Percentiles rank a stretch among this genome's conserved stretches.
Evolutionary conservation across 2,113 vertebrate species (phyloP).

Genomic region (Sinocyclocheilus grahami): DNA sequence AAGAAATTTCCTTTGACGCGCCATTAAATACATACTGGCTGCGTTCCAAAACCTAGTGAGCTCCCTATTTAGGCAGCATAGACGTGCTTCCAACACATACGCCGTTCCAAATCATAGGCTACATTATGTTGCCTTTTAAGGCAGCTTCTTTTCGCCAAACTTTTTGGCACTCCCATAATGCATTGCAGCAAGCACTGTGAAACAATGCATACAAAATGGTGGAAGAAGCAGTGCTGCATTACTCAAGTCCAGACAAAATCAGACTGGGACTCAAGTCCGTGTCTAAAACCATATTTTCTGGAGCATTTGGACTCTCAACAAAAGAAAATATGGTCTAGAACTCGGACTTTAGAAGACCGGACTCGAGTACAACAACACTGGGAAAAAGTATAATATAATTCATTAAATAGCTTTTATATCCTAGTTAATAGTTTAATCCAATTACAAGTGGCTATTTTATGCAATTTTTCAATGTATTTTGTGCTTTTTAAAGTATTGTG

Average conservation of each 20-base stretch:
- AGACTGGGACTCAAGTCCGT: neutral
- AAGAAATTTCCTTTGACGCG: neutral
- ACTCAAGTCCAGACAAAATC: neutral
- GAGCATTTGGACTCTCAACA: too few relatives aligned
- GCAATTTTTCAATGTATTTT: too few relatives aligned
- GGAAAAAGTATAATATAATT: too few relatives aligned
- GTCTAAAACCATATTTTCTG: too few relatives aligned
- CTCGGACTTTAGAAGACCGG: too few relatives aligned
- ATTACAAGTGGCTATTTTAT: too few relatives aligned
- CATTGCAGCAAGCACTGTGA: neutral
- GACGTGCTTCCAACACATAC: neutral
- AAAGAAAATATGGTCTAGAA: too few relatives aligned
- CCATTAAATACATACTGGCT: conserved; percentile 5
- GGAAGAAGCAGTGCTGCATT: neutral
- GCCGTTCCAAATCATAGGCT: neutral
- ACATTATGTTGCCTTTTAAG: neutral
- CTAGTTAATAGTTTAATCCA: too few relatives aligned
- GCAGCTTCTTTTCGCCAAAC: neutral
- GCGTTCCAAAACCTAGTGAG: neutral
- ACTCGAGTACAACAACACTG: too few relatives aligned
- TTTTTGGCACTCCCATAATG: neutral
- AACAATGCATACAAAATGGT: neutral
- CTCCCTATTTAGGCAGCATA: neutral
- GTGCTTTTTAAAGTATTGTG: too few relatives aligned
- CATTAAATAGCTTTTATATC: too few relatives aligned